These are phyloP conservation scores for Anguilla megastoma DNA, from an alignment of 2,797 vertebrate species.

Conservation along the genomic window DNA sequence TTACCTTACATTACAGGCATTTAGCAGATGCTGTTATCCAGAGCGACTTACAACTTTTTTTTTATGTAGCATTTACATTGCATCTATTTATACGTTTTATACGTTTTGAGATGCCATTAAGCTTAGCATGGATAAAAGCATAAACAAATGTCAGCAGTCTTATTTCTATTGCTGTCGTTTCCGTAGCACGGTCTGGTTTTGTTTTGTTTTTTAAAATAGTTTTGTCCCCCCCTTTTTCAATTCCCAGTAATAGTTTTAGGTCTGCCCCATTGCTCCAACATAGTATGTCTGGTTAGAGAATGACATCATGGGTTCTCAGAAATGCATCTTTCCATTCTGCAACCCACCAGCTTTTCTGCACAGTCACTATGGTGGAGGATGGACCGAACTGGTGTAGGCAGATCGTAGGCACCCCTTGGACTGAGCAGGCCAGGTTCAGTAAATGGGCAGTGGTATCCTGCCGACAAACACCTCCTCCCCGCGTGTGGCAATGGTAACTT, in stretches of 20 bases:
- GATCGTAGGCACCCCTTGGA: background rate
- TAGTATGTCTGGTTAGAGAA: background rate
- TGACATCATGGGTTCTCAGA: background rate
- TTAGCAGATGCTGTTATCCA: too few relatives aligned
- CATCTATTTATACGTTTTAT: too few relatives aligned
- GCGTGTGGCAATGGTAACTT: background rate
- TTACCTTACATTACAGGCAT: background rate
- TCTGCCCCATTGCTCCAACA: background rate
- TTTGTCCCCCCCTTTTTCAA: too few relatives aligned
- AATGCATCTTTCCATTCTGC: background rate
- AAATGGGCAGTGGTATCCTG: background rate
- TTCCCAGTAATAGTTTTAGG: too few relatives aligned
- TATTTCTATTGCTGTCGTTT: too few relatives aligned
- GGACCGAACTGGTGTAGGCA: background rate
- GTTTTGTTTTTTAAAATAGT: too few relatives aligned
- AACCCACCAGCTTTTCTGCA: background rate
- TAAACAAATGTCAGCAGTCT: too few relatives aligned
- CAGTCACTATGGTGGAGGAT: background rate
- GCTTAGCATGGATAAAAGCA: too few relatives aligned
- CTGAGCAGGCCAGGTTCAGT: background rate
- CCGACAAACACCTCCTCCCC: background rate
- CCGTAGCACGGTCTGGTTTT: too few relatives aligned
- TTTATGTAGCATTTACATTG: too few relatives aligned
- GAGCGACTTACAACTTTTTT: too few relatives aligned
- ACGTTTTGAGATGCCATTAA: too few relatives aligned